These are phyloP conservation scores for Etheostoma nigrum DNA, from an alignment of 2,797 vertebrate species.

Conservation along the genomic window DNA sequence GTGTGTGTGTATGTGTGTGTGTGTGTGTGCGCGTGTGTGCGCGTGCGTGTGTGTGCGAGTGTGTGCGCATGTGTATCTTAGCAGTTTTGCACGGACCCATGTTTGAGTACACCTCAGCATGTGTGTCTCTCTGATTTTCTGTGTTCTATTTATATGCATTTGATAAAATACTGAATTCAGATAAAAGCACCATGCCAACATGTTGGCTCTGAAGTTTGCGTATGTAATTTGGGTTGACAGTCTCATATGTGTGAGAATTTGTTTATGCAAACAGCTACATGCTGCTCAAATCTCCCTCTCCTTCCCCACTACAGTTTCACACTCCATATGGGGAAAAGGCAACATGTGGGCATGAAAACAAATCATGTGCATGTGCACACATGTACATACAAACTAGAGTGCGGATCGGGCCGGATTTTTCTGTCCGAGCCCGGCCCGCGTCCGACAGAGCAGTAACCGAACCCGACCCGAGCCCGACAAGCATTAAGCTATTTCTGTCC, in stretches of 20 bases:
- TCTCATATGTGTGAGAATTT: constrained; percentile 32
- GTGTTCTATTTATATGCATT: constrained; percentile 34
- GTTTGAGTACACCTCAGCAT: constrained; percentile 26
- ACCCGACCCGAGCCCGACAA: too few species aligned
- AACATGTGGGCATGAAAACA: constrained; percentile 23
- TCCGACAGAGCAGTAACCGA: too few species aligned
- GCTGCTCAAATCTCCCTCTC: constrained; percentile 19
- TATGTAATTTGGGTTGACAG: constrained; percentile 47
- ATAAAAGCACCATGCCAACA: constrained; percentile 33
- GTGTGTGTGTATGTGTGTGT: constrained; percentile 4
- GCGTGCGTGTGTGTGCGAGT: too few species aligned
- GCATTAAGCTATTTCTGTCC: too few species aligned
- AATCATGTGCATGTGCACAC: constrained; percentile 17
- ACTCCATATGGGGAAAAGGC: background rate
- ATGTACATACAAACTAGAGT: constrained; percentile 7
- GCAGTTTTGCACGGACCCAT: background rate
- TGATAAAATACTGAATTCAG: constrained; percentile 25
- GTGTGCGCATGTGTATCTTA: background rate
- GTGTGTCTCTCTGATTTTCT: constrained; percentile 23
- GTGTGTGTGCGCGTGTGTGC: background rate
- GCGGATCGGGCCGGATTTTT: too few species aligned
- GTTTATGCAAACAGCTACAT: constrained; percentile 47
- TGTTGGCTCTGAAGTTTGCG: constrained; percentile 27
- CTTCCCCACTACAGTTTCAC: constrained; percentile 9
- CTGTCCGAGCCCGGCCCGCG: too few species aligned